A percentile compares a stretch with the other conserved stretches of the same genome.
phyloP scores from a whole-genome alignment of 2,888 invertebrate genomes.

The Erebia aethiops region DNA sequence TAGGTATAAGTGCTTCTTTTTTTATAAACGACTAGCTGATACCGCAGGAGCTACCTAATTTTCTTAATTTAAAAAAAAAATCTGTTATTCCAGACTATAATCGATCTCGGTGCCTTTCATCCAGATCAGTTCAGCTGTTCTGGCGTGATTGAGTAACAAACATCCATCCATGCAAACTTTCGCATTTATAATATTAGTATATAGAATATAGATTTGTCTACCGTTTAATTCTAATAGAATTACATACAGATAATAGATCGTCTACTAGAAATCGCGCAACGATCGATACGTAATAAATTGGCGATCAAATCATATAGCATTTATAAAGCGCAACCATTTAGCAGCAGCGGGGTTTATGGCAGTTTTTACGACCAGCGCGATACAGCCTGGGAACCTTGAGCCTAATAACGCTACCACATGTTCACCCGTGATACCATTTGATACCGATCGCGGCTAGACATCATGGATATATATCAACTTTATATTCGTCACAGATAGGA shows the following conservation, averaged over 20 bases:
- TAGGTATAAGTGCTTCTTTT: too few relatives aligned
- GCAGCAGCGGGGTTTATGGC: slow-evolving; percentile 19
- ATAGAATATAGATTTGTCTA: neutral
- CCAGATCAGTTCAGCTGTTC: too few relatives aligned
- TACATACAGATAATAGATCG: neutral
- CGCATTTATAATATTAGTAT: too few relatives aligned
- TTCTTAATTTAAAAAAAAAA: too few relatives aligned
- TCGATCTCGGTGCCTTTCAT: too few relatives aligned
- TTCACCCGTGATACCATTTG: slow-evolving; percentile 23
- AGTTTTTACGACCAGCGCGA: slow-evolving; percentile 27
- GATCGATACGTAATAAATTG: slow-evolving; percentile 11
- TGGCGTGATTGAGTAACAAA: too few relatives aligned
- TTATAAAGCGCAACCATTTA: slow-evolving; percentile 8
- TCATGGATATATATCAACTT: neutral
- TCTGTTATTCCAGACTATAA: too few relatives aligned
- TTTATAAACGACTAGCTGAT: too few relatives aligned
- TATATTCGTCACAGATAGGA: neutral
- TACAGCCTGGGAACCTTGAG: slow-evolving; percentile 33
- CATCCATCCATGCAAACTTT: too few relatives aligned
- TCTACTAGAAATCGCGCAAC: neutral
- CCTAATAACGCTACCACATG: slow-evolving; percentile 29
- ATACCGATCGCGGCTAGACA: slow-evolving; percentile 5
- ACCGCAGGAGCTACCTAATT: too few relatives aligned
- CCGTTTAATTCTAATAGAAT: neutral
- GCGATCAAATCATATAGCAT: neutral